Evolutionary conservation across 2,113 vertebrate genomes (phyloP).

Genomic region (Cromileptes altivelis): DNA sequence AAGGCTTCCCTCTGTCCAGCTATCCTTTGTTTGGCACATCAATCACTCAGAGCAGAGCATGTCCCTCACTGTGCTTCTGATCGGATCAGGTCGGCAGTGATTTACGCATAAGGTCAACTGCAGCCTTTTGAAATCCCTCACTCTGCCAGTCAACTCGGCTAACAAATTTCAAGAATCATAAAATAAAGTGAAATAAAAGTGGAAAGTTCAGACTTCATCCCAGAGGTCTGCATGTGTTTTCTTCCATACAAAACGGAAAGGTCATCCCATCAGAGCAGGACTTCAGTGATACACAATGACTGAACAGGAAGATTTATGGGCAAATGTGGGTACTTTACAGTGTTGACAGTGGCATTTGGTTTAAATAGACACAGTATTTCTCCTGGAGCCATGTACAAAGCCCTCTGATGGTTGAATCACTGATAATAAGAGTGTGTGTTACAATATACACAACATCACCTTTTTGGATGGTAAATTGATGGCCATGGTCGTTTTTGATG

Average conservation of each 20-base stretch:
- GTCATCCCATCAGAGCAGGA: constrained; percentile 38
- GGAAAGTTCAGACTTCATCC: constrained; percentile 21
- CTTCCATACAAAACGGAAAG: constrained; percentile 34
- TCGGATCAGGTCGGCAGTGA: constrained; percentile 32
- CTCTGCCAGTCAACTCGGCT: constrained; percentile 5
- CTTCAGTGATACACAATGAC: not conserved
- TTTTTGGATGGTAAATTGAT: not conserved
- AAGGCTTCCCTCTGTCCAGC: not conserved
- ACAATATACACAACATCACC: not conserved
- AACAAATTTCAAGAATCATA: constrained; percentile 23
- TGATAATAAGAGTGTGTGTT: not conserved
- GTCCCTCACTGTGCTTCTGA: constrained; percentile 45
- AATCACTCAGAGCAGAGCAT: constrained; percentile 33
- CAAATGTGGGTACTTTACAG: constrained; percentile 2
- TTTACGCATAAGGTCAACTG: constrained; percentile 31
- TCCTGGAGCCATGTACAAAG: not conserved
- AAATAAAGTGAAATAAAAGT: constrained; percentile 11
- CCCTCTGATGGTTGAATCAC: not conserved
- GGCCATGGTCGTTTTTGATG: constrained; percentile 1
- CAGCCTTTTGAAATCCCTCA: constrained; percentile 26
- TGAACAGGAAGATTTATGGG: constrained; percentile 15
- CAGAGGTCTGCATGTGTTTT: constrained; percentile 19
- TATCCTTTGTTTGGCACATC: constrained; percentile 31
- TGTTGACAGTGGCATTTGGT: not conserved
- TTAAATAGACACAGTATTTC: constrained; percentile 1